Percentiles rank a stretch among this genome's conserved stretches.
phyloP scores from a whole-genome alignment of 1,140 invertebrate species.

The Bombus ignitus region DNA sequence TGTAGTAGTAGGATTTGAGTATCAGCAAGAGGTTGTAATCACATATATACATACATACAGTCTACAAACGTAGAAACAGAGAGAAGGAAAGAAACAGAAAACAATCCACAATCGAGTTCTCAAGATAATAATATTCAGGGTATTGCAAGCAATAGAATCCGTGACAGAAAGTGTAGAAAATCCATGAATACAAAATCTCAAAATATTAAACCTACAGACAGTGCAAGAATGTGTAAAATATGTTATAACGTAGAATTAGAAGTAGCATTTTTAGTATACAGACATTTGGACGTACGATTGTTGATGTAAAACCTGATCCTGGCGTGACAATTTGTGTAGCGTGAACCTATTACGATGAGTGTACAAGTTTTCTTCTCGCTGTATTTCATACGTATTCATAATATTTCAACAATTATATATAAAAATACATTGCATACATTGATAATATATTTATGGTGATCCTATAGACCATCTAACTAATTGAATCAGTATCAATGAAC shows the following conservation, averaged over 20 bases:
- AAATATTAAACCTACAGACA: slow-evolving; percentile 73
- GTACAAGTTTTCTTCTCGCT: slow-evolving; percentile 91
- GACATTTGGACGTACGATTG: slow-evolving; percentile 89
- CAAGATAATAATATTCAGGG: slow-evolving; percentile 41
- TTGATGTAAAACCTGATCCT: slow-evolving; percentile 92
- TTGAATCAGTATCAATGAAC: too few relatives aligned
- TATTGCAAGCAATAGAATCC: slow-evolving; percentile 1
- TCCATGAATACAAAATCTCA: slow-evolving; percentile 17
- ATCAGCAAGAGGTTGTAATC: too few relatives aligned
- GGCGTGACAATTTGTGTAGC: slow-evolving; percentile 91
- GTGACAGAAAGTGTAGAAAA: slow-evolving; percentile 26
- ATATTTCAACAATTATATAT: slow-evolving; percentile 2
- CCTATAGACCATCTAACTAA: too few relatives aligned
- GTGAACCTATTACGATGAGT: slow-evolving; percentile 87
- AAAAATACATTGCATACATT: slow-evolving; percentile 18
- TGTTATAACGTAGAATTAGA: slow-evolving; percentile 92
- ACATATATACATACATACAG: slow-evolving; percentile 35
- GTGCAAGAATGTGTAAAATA: slow-evolving; percentile 87
- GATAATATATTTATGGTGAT: not conserved
- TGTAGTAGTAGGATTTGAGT: too few relatives aligned
- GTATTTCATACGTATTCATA: slow-evolving; percentile 55
- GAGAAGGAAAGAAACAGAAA: slow-evolving; percentile 57
- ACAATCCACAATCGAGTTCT: slow-evolving; percentile 67
- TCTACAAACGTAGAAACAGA: slow-evolving; percentile 45
- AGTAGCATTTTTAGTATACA: slow-evolving; percentile 92